Evolutionary conservation across 2,888 invertebrate species (phyloP), one percentile per base, ranked within the genome.

Genomic region (Pegoplata infirma): DNA sequence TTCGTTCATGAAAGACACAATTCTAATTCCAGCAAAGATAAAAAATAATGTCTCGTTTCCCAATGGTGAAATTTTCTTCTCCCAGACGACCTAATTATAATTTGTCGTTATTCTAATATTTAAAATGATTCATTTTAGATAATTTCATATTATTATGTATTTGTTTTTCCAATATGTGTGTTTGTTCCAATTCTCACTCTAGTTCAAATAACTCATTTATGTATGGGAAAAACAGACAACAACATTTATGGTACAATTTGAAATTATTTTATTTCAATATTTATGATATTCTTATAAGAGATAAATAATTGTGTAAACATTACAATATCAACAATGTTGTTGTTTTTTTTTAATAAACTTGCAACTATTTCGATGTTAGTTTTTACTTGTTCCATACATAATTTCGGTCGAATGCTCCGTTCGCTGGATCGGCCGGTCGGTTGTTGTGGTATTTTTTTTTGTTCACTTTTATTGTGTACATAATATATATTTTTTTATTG

Each of bases 231-330:
- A 40, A n/a, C 36, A 40, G 36, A 40, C 36, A 40, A 40, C 36
- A 36, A 36, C 36, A 40, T 40, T 40, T 40, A 5, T 40, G n/a
- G n/a, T n/a, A n/a, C n/a, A n/a, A 40, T 40, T 40, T n/a, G 36
- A 40, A 40, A 40, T 40, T n/a, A 40, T n/a, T 40, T 36, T 40
- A n/a, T 2, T 40, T 40, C 36, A 40, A 40, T 40, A 40, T 40
- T 40, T 40, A 40, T 40, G n/a, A 40, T 40, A 40, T 61, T 69
- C 12, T 51, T 28, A 19, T 59, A n/a, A 59, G 32, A 63, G 23
- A 59, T 69, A 71, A 69, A 71, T 59, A 66, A 59, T 71, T 64
- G 46, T 64, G 58, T 71, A 76, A 76, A 76, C 64, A 69, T 69
- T 69, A 36, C 46, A n/a, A n/a, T n/a, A n/a, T n/a, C n/a, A n/a